A percentile compares a stretch with the other conserved stretches of the same genome.
Evolutionary conservation across 2,888 invertebrate genomes (phyloP).

Genomic region (Standfussiana lucernea): DNA sequence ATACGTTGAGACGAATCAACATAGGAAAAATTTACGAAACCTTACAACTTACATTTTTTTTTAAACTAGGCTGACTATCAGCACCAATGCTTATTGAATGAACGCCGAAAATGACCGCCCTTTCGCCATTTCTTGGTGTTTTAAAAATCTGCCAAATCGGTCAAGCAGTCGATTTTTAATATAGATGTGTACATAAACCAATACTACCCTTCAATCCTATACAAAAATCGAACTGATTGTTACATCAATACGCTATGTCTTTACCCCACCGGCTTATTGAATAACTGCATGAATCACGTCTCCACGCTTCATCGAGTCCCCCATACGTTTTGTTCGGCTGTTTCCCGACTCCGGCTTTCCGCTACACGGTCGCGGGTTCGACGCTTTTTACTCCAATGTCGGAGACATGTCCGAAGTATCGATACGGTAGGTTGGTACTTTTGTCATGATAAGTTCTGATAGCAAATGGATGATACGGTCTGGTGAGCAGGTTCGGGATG

Average conservation of each 20-base stretch:
- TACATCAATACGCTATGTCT: slow-evolving; percentile 52
- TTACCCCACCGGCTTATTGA: slow-evolving; percentile 84
- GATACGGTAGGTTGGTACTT: slow-evolving; percentile 64
- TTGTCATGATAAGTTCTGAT: slow-evolving; percentile 79
- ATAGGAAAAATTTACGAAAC: not conserved
- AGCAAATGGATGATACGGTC: slow-evolving; percentile 61
- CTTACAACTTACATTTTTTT: not conserved
- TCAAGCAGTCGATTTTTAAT: not conserved
- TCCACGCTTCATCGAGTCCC: slow-evolving; percentile 82
- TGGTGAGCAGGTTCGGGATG: slow-evolving; percentile 19
- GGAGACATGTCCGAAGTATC: slow-evolving; percentile 73
- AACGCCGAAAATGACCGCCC: not conserved
- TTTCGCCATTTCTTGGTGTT: not conserved
- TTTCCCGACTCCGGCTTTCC: slow-evolving; percentile 72
- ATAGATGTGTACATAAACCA: not conserved
- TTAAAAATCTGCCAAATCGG: not conserved
- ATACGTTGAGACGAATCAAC: not conserved
- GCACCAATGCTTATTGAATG: not conserved
- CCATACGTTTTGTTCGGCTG: slow-evolving; percentile 81
- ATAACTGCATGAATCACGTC: slow-evolving; percentile 88
- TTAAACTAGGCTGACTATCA: not conserved
- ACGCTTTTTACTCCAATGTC: slow-evolving; percentile 83
- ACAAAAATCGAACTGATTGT: slow-evolving; percentile 43
- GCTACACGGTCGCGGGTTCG: slow-evolving; percentile 75
- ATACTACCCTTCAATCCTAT: not conserved